Evolutionary conservation across 2,113 vertebrate species (phyloP).

Genomic region (Oplegnathus fasciatus): DNA sequence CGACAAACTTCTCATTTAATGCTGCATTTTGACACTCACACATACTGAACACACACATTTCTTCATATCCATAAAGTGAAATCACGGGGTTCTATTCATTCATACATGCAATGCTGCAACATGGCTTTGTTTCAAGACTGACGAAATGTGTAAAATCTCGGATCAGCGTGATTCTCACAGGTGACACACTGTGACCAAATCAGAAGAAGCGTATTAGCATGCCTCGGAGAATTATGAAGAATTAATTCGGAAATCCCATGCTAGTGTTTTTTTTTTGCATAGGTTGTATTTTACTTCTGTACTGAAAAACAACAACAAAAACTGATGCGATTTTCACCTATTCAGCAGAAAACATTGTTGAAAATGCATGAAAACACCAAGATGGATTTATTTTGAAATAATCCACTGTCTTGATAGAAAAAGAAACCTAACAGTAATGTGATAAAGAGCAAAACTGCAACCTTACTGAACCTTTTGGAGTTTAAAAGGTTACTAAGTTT

Average conservation of each 20-base stretch:
- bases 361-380: background rate
- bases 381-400: background rate
- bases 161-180: slow-evolving; percentile 14
- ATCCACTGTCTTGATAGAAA: background rate
- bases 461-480: background rate
- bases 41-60: slow-evolving; percentile 27
- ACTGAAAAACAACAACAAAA: slow-evolving; percentile 19
- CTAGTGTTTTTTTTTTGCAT: slow-evolving; percentile 36
- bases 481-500: background rate
- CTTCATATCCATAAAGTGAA: slow-evolving; percentile 42
- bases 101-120: slow-evolving; percentile 40
- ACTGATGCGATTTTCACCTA: background rate
- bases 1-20: slow-evolving; percentile 27
- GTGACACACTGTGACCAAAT: background rate
- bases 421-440: background rate
- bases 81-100: background rate
- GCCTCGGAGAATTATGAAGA: slow-evolving; percentile 11
- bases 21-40: slow-evolving; percentile 30
- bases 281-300: slow-evolving; percentile 29
- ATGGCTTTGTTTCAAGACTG: slow-evolving; percentile 46
- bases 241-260: slow-evolving; percentile 36
- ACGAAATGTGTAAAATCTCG: slow-evolving; percentile 3
- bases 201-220: slow-evolving; percentile 15
- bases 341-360: slow-evolving; percentile 11
- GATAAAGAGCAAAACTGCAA: background rate